Evolutionary conservation across 1,140 invertebrate species (phyloP).

Genomic region (Sogatella furcifera): DNA sequence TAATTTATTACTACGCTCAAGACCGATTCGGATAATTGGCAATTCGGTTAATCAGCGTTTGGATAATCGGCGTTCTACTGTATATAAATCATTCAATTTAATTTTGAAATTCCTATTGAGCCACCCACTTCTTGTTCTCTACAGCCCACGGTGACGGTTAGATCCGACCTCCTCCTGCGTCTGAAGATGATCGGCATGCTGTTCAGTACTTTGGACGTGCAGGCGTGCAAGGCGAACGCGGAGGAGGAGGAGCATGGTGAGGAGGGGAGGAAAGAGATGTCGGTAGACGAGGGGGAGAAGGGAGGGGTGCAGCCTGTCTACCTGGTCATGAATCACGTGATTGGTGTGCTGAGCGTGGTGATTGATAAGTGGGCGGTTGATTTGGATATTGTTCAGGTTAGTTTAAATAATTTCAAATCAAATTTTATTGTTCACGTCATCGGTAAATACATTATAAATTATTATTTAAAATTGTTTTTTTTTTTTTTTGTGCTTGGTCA

Average conservation of each 20-base stretch:
- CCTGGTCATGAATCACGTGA: constrained; percentile 45
- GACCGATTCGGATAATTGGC: too few species aligned
- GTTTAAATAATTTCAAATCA: too few species aligned
- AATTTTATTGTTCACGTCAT: too few species aligned
- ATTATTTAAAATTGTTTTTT: too few species aligned
- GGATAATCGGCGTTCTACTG: too few species aligned
- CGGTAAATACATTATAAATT: too few species aligned
- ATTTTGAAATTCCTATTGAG: too few species aligned
- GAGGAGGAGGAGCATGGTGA: neutral
- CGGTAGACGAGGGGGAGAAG: neutral
- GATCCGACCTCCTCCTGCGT: constrained; percentile 38
- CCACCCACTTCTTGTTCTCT: constrained; percentile 21
- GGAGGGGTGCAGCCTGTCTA: constrained; percentile 32
- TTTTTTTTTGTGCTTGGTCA: too few species aligned
- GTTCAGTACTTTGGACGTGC: constrained; percentile 49
- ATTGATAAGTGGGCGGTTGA: constrained; percentile 44
- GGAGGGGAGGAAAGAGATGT: neutral
- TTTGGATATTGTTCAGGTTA: constrained; percentile 40
- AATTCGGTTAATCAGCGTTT: too few species aligned
- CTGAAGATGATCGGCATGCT: constrained; percentile 61
- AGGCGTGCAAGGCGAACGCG: constrained; percentile 5
- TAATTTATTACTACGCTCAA: too few species aligned
- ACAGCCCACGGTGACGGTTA: constrained; percentile 36
- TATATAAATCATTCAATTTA: too few species aligned
- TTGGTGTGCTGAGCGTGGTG: constrained; percentile 43